phyloP scores from a whole-genome alignment of 2,113 vertebrate species.

The Psilopsiagon aurifrons region DNA sequence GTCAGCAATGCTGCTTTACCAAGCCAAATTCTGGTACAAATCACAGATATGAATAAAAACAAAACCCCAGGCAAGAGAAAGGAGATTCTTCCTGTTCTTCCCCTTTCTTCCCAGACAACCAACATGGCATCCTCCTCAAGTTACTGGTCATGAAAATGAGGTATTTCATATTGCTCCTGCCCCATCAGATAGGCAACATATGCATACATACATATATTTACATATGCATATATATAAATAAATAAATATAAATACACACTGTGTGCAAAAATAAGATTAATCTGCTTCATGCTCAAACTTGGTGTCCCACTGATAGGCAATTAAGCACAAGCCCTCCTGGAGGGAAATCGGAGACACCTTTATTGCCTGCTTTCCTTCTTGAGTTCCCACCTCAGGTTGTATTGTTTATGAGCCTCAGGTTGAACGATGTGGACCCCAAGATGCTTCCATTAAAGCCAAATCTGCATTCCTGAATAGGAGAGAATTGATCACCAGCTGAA shows the following conservation, averaged over 20 bases:
- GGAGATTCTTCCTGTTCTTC: background rate
- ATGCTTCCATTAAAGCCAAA: fast-evolving
- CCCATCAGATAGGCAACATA: background rate
- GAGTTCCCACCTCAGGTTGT: background rate
- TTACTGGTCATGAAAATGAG: background rate
- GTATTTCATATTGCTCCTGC: background rate
- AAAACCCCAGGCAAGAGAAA: background rate
- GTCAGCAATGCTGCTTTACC: background rate
- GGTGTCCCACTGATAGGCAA: background rate
- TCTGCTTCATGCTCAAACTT: background rate
- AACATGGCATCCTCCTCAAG: background rate
- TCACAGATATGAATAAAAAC: background rate
- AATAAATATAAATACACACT: background rate
- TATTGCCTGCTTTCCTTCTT: background rate
- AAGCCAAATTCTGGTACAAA: background rate
- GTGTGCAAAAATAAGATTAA: background rate
- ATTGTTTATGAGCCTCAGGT: background rate
- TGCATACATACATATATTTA: background rate
- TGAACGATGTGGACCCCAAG: background rate
- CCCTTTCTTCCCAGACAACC: background rate
- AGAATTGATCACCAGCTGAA: background rate
- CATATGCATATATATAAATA: background rate
- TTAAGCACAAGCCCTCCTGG: background rate
- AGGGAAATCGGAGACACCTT: background rate
- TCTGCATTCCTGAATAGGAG: background rate